Conservation (phyloP, 30 jellyfish, hydroid and myxozoan species). For the Aurelia sp. region DNA sequence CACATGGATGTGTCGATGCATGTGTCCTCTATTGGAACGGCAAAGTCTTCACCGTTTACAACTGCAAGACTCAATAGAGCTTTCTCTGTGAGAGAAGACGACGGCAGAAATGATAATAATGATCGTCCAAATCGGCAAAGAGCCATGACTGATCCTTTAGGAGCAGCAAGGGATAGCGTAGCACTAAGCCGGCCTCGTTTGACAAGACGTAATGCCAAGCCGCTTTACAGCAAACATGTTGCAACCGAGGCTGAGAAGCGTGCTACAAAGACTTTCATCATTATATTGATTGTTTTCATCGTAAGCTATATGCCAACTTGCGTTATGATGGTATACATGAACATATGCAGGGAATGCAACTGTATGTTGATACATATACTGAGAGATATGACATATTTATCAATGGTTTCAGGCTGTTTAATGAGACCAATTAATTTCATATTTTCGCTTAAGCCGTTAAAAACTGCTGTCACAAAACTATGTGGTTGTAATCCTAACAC, state of each 20-base stretch:
- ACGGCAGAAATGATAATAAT: neutral
- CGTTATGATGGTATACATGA: slow-evolving; percentile 69
- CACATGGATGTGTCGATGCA: neutral
- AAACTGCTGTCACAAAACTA: neutral
- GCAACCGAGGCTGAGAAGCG: slow-evolving; percentile 59
- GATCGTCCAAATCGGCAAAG: neutral
- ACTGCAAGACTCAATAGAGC: neutral
- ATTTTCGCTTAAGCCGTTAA: slow-evolving; percentile 42
- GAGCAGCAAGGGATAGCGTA: neutral
- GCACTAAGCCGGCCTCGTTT: neutral
- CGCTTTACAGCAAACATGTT: slow-evolving; percentile 9
- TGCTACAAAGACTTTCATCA: slow-evolving; percentile 59
- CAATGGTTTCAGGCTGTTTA: slow-evolving; percentile 63
- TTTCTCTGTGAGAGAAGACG: neutral
- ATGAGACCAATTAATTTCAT: slow-evolving; percentile 63
- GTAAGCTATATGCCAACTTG: slow-evolving; percentile 69
- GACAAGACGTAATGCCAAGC: slow-evolving; percentile 14
- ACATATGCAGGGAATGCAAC: slow-evolving; percentile 55
- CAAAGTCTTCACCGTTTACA: neutral
- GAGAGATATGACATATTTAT: slow-evolving; percentile 66
- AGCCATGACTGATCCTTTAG: neutral
- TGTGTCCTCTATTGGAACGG: neutral
- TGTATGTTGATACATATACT: slow-evolving; percentile 56
- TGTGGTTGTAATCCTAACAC: neutral
- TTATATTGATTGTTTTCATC: slow-evolving; percentile 50